Evolutionary conservation across 2,113 vertebrate species (phyloP), one percentile per base, ranked within the genome.

Genomic region (Rhizomys pruinosus): DNA sequence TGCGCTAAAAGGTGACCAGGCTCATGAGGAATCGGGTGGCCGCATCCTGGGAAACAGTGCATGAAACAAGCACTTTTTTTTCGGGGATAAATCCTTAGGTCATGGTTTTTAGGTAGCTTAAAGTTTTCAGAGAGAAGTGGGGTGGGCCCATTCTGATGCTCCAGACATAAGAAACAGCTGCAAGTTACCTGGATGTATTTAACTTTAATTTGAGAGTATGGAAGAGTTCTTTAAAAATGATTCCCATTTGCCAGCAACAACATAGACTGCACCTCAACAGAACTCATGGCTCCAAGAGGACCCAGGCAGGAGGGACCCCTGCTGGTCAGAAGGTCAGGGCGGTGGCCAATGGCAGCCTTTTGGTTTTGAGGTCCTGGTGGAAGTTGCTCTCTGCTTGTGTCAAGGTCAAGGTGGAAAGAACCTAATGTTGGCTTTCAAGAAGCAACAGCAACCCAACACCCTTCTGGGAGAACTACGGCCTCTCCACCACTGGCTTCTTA

Each of bases 401-500:
- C n/a, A 16, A 61, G 20, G 81, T 76, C 47, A 34, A 27, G 47
- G 52, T 3, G 42, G 72, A 47, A 85, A 76, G 68, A 74, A 61
- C 22, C 1, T 61, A 7, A 47, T 3, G 25, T 29, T 4, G 11
- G 11, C 9, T 12, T 74, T 66, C 47, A 44, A 87, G 52, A 39
- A 66, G 3, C 0, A 17, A 86, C 0, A 16, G 76, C 11, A 15
- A 19, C 15, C 29, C 5, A 5, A 7, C 16, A 16, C 2, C 12
- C 20, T 42, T 85, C 82, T 32, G 39, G 32, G 89, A 88, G 72
- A 89, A 66, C 29, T 27, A 12, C 47, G 61, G 0, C 13, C 44
- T 81, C 5, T 44, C 73, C 57, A 10, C 20, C 57, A 10, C 25
- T 55, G n/a, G 10, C 32, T 55, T 69, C 80, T 71, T 73, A 27